phyloP scores from a whole-genome alignment of 2,113 vertebrate genomes.

The Condylura cristata region DNA sequence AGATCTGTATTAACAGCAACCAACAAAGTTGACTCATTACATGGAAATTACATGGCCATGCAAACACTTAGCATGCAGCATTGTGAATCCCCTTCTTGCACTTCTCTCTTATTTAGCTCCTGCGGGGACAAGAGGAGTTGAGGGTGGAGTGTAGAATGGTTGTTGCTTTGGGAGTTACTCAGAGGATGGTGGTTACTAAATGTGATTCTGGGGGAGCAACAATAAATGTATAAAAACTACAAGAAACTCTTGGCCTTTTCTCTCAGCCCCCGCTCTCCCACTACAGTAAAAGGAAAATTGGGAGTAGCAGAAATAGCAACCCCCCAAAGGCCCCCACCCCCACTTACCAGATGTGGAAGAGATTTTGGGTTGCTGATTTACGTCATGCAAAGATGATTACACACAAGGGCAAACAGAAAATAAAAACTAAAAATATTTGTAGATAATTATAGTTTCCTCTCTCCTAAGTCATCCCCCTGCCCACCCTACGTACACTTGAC shows the following conservation, averaged over 20 bases:
- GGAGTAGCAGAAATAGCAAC: constrained; percentile 41
- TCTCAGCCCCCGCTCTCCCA: constrained; percentile 56
- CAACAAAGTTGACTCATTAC: background rate
- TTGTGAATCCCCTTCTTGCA: background rate
- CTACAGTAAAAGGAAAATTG: constrained; percentile 44
- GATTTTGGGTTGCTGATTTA: constrained; percentile 2
- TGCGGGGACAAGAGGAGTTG: background rate
- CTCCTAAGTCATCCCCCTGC: background rate
- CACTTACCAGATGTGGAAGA: constrained; percentile 54
- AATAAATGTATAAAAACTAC: constrained; percentile 46
- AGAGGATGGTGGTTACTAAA: constrained; percentile 68
- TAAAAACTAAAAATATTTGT: constrained; percentile 11
- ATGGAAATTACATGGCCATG: background rate
- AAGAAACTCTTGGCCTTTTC: constrained; percentile 59
- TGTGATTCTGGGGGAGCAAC: background rate
- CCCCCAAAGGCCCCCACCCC: background rate
- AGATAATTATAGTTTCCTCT: background rate
- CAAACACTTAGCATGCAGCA: background rate
- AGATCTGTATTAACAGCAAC: background rate
- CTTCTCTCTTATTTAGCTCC: background rate
- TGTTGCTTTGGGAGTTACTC: constrained; percentile 59
- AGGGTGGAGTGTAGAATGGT: constrained; percentile 37
- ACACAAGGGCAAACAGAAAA: constrained; percentile 21
- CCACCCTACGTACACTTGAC: background rate
- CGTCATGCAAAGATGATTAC: background rate